Percentiles rank a stretch among this genome's conserved stretches.
These are phyloP conservation scores for Yoshiicerus persimilis DNA, from an alignment of 1,140 invertebrate species.

Conservation along the genomic window DNA sequence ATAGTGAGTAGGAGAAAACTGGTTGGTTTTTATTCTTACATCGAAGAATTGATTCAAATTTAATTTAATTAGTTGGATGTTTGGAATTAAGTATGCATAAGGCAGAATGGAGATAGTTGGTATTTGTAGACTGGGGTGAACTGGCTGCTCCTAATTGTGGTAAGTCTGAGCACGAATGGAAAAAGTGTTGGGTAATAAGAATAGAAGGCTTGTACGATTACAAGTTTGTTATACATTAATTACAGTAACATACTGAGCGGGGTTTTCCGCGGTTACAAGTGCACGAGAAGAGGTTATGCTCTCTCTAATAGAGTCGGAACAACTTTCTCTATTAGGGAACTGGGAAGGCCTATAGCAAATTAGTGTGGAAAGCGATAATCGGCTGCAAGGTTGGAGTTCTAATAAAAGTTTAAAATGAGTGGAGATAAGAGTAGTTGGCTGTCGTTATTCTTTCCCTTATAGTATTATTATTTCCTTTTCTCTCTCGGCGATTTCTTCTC, in stretches of 20 bases:
- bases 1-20: not conserved
- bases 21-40: not conserved
- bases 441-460: conserved; percentile 19
- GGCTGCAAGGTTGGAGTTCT: conserved; percentile 6
- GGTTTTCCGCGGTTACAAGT: not conserved
- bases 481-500: not conserved
- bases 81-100: not conserved
- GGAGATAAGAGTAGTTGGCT: conserved; percentile 5
- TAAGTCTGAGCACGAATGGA: not conserved
- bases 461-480: conserved; percentile 16
- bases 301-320: not conserved
- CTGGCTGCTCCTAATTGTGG: not conserved
- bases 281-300: not conserved
- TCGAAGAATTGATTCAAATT: conserved; percentile 6
- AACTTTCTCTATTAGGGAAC: not conserved
- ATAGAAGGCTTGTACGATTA: not conserved
- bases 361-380: conserved; percentile 16
- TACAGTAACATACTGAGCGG: not conserved
- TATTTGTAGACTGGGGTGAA: not conserved
- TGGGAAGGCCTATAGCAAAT: not conserved
- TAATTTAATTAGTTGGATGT: not conserved
- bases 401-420: conserved; percentile 22
- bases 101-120: not conserved
- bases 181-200: not conserved
- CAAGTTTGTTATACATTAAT: not conserved